phyloP scores from a whole-genome alignment of 2,113 vertebrate genomes.

The Myocastor coypus region DNA sequence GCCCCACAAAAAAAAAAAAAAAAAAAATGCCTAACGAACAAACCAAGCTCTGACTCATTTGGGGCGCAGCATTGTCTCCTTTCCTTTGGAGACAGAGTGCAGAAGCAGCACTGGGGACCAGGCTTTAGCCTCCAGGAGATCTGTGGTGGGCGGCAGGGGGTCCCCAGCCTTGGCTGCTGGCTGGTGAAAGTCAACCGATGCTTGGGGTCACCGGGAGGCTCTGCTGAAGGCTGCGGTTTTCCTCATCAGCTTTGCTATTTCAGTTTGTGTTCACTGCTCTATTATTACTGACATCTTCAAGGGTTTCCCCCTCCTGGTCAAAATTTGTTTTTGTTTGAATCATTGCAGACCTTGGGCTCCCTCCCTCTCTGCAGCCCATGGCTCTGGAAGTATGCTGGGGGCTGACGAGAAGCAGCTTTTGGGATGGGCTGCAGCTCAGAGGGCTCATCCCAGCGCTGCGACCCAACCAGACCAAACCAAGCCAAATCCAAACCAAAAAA shows the following conservation, averaged over 20 bases:
- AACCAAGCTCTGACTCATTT: not conserved
- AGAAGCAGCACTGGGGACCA: not conserved
- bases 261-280: constrained; percentile 35
- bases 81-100: not conserved
- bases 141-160: not conserved
- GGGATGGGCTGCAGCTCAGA: not conserved
- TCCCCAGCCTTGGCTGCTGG: not conserved
- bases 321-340: constrained; percentile 38
- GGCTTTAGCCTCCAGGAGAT: not conserved
- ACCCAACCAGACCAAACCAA: too few relatives aligned
- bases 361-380: not conserved
- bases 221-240: constrained; percentile 50
- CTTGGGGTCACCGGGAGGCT: constrained; percentile 42
- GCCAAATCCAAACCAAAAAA: too few relatives aligned
- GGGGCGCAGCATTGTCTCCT: not conserved
- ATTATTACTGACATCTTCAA: constrained; percentile 45
- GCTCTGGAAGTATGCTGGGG: not conserved
- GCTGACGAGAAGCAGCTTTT: not conserved
- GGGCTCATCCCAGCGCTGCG: not conserved
- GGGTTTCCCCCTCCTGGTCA: constrained; percentile 59
- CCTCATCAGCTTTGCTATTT: constrained; percentile 37
- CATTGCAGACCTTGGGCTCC: constrained; percentile 12
- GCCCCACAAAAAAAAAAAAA: too few relatives aligned
- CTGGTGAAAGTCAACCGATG: constrained; percentile 39
- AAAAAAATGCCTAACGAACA: not conserved